phyloP scores from a whole-genome alignment of 2,113 vertebrate species.

The Alosa alosa region DNA sequence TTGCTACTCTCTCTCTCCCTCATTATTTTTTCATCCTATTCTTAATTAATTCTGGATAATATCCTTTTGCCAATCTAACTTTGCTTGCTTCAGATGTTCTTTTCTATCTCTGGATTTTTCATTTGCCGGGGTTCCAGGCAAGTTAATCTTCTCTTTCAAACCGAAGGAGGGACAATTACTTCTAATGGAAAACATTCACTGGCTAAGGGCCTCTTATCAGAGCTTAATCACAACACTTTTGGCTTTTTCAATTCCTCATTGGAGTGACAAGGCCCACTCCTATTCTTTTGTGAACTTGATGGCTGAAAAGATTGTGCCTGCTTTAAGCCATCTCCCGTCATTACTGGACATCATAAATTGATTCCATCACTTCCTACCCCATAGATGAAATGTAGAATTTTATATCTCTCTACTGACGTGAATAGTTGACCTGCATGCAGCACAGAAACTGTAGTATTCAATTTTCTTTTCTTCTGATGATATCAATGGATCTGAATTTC shows the following conservation, averaged over 20 bases:
- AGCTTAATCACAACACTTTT: slow-evolving; percentile 14
- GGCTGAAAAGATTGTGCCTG: slow-evolving; percentile 12
- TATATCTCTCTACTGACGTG: background rate
- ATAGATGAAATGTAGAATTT: background rate
- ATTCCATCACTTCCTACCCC: background rate
- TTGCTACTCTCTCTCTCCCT: background rate
- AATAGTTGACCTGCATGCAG: background rate
- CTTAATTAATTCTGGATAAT: slow-evolving; percentile 3
- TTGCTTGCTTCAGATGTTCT: background rate
- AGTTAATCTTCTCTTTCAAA: slow-evolving; percentile 16
- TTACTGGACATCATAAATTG: background rate
- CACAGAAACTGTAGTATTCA: background rate
- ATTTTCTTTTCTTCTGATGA: background rate
- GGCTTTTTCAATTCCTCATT: background rate
- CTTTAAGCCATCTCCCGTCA: slow-evolving; percentile 1
- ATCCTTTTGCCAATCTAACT: slow-evolving; percentile 12
- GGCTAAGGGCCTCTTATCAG: background rate
- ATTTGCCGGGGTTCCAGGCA: slow-evolving; percentile 12
- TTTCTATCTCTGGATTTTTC: background rate
- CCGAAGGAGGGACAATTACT: background rate
- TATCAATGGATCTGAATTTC: background rate
- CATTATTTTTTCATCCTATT: background rate
- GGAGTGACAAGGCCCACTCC: background rate
- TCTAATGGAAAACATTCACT: slow-evolving; percentile 15
- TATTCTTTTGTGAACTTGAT: slow-evolving; percentile 16